phyloP scores from a whole-genome alignment of 37 sponge, comb jelly and placozoan species.

The Eunapius fragilis region DNA sequence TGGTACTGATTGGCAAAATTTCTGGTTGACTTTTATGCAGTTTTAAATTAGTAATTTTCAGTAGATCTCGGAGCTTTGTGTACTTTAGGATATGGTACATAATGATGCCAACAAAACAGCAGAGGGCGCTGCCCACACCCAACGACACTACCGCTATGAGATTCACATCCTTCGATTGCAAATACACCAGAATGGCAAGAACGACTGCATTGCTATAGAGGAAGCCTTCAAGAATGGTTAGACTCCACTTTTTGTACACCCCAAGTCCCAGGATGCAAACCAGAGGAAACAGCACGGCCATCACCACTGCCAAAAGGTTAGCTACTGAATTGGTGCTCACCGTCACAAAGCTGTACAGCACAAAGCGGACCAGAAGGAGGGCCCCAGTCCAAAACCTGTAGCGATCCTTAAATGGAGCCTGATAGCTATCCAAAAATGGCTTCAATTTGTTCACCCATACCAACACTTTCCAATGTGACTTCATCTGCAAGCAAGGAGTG shows the following conservation, averaged over 20 bases:
- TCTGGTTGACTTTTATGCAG: not conserved
- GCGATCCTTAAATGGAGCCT: conserved; percentile 2
- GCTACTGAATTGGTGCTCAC: not conserved
- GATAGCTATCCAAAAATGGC: conserved; percentile 19
- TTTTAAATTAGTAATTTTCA: not conserved
- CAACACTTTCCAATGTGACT: not conserved
- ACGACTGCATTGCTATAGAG: not conserved
- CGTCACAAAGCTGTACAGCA: not conserved
- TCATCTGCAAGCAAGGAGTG: conserved; percentile 14
- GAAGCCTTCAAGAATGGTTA: not conserved
- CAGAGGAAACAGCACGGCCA: not conserved
- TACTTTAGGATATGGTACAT: not conserved
- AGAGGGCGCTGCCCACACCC: not conserved
- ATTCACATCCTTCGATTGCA: not conserved
- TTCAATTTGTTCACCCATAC: conserved; percentile 6
- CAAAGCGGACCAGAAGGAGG: conserved; percentile 8
- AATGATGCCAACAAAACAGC: not conserved
- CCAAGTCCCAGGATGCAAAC: not conserved
- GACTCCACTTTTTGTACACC: not conserved
- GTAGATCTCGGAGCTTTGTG: not conserved
- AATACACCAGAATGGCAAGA: not conserved
- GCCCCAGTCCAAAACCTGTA: conserved; percentile 16
- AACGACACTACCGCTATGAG: not conserved
- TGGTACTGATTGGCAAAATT: not conserved
- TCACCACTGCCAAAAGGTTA: not conserved